Evolutionary conservation across 2,888 invertebrate genomes (phyloP), one percentile per base, ranked within the genome.

Genomic region (Drosophila greeni): DNA sequence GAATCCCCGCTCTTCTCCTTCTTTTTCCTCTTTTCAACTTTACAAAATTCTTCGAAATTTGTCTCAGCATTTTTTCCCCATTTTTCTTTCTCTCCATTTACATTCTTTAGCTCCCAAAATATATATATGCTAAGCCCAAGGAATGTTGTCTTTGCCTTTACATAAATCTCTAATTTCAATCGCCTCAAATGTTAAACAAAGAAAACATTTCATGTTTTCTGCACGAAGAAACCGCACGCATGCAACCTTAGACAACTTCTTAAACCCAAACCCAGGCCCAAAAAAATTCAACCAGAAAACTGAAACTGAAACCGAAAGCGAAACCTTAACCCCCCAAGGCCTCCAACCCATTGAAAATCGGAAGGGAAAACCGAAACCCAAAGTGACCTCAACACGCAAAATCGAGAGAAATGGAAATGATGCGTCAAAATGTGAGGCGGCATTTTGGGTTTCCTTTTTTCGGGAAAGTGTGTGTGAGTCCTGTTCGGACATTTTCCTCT

Each of bases 371-470:
- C 49, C 40, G 42, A 43, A 68, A 56, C 56, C 48, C 57, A 48
- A 69, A 64, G 55, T 66, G 68, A 71, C 68, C 72, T 71, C 72
- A 72, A 66, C 71, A 67, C 51, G 61, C 43, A 66, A 66, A 66
- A 48, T 61, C 69, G 47, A 71, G 58, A 45, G 58, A 66, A 64
- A 57, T 36, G 47, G 51, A 56, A 51, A 53, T 48, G 42, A 49
- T 47, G 61, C 55, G 56, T 64, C 59, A 42, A 67, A 70, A 61
- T 73, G 65, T 64, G 33, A 73, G 70, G 56, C 56, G 56, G 59
- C 45, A 56, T 60, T 60, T 43, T n/a, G 24, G 45, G 56, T 56
- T 60, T 60, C 57, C 59, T 31, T 37, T 54, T 54, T 42, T 54
- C 20, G 23, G 16, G 5, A 16, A 36, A 31, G 33, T 20, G 8